These are phyloP conservation scores for Colletes collaris DNA, from an alignment of 2,888 invertebrate species.

Conservation along the genomic window DNA sequence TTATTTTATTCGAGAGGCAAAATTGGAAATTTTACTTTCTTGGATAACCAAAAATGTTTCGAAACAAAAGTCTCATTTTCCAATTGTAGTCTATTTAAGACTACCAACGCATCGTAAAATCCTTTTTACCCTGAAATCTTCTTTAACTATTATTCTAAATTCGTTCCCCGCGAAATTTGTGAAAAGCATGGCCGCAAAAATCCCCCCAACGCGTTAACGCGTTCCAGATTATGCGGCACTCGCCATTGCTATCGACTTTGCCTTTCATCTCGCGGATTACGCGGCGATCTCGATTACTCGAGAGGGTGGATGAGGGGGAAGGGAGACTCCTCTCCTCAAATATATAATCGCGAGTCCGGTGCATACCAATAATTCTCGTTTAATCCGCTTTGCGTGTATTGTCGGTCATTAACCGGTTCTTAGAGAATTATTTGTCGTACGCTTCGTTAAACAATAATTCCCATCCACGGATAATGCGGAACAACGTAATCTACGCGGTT, in stretches of 20 bases:
- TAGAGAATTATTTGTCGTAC: conserved; percentile 8
- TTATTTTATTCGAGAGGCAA: no score
- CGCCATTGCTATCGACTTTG: background rate
- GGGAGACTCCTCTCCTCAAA: background rate
- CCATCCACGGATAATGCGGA: background rate
- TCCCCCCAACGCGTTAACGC: background rate
- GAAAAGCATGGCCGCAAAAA: background rate
- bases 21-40: no score
- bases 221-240: background rate
- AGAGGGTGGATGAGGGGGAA: background rate
- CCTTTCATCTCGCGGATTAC: conserved; percentile 23
- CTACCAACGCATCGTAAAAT: no score
- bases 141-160: no score
- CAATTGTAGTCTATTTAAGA: no score
- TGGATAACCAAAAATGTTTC: no score
- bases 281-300: conserved; percentile 9
- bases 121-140: no score
- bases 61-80: no score
- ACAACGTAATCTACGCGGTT: conserved; percentile 1
- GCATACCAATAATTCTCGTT: conserved; percentile 25
- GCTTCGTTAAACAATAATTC: conserved; percentile 6
- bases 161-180: no score
- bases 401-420: conserved; percentile 16
- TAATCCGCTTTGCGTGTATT: conserved; percentile 25
- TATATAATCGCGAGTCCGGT: background rate